Percentiles rank a stretch among this genome's conserved stretches.
Evolutionary conservation across 2,888 invertebrate genomes (phyloP).

Genomic region (Nephrotoma flavescens): DNA sequence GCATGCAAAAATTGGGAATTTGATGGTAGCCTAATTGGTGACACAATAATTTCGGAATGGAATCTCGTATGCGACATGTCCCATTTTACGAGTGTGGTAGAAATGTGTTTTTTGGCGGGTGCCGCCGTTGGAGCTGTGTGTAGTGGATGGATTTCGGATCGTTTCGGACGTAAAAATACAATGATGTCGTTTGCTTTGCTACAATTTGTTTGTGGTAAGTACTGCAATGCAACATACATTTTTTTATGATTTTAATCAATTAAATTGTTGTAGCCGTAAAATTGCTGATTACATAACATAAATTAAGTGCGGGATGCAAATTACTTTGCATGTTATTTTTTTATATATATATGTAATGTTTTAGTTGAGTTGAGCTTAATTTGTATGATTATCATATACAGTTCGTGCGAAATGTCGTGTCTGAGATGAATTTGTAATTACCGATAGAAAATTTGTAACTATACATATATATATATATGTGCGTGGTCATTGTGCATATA

Average conservation of each 20-base stretch:
- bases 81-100: conserved; percentile 39
- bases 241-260: neutral
- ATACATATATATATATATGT: too few species aligned
- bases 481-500: too few species aligned
- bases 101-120: conserved; percentile 48
- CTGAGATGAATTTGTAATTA: too few species aligned
- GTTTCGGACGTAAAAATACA: conserved; percentile 46
- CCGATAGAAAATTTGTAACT: too few species aligned
- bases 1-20: conserved; percentile 32
- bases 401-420: too few species aligned
- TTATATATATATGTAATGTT: too few species aligned
- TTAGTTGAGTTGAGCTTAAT: too few species aligned
- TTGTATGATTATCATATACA: too few species aligned
- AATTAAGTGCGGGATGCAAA: neutral
- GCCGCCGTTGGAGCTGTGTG: conserved; percentile 48
- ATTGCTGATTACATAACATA: neutral
- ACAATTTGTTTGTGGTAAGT: conserved; percentile 38
- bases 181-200: conserved; percentile 40
- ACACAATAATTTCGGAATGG: conserved; percentile 43
- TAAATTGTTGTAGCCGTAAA: neutral
- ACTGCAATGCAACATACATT: neutral
- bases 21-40: conserved; percentile 27
- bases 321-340: neutral
- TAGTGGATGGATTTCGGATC: conserved; percentile 49
- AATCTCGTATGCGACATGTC: conserved; percentile 40